These are phyloP conservation scores for Troides helena DNA, from an alignment of 2,888 invertebrate species.

Conservation along the genomic window DNA sequence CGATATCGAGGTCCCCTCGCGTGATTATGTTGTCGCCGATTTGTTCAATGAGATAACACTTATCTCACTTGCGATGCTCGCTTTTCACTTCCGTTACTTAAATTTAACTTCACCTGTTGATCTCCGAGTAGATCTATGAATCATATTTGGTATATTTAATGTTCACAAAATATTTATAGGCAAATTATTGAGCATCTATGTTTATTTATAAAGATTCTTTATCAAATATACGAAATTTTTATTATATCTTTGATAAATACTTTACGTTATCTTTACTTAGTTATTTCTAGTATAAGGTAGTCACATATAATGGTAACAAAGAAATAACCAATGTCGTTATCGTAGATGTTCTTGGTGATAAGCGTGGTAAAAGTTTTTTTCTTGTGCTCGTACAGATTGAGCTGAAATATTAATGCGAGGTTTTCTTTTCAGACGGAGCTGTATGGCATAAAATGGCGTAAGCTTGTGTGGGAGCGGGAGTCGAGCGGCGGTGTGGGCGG, in stretches of 20 bases:
- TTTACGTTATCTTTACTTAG: too few relatives aligned
- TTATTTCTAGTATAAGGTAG: too few relatives aligned
- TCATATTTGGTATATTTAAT: neutral
- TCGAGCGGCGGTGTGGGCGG: conserved; percentile 62
- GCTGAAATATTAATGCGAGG: neutral
- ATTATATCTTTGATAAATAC: too few relatives aligned
- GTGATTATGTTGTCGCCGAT: conserved; percentile 34
- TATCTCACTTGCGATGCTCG: neutral
- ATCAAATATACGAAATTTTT: too few relatives aligned
- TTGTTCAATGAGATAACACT: conserved; percentile 20
- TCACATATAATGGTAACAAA: too few relatives aligned
- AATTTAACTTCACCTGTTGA: conserved; percentile 4
- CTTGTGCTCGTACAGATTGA: neutral
- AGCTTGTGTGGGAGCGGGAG: conserved; percentile 90
- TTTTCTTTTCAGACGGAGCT: conserved; percentile 92
- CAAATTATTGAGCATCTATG: neutral
- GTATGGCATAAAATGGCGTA: conserved; percentile 99
- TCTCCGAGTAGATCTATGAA: neutral
- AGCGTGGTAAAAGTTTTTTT: neutral
- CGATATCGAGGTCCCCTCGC: conserved; percentile 49
- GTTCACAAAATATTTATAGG: neutral
- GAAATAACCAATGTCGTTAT: too few relatives aligned
- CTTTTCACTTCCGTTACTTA: neutral
- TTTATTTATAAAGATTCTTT: too few relatives aligned
- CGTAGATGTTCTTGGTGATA: neutral